Base-by-base conservation (phyloP, 2,113 vertebrate genomes). In the Dasypus novemcinctus region DNA sequence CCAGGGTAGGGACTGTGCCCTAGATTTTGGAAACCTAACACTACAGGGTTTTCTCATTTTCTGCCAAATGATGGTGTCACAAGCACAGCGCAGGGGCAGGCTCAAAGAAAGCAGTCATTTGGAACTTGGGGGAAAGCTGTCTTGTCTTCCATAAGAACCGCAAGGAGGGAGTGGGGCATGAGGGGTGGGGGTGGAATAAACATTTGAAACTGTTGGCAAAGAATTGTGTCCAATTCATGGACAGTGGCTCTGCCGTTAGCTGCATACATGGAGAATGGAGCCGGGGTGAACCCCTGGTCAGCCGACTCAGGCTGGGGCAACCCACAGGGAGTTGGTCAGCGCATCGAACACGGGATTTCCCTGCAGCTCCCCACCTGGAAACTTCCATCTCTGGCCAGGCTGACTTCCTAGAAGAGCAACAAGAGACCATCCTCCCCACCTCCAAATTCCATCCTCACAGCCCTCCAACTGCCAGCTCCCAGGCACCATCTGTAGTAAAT, bases 71-170 rank as follows among this genome's bases (percentile, higher is more conserved):
- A 41, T 41, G 43, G 69, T 59, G 54, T 91, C 74, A 54, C 0
- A 13, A 85, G 29, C 76, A 63, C 4, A 49, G 91, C 43, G 29
- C 52, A 64, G 71, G 79, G 89, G 11, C 41, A 76, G 36, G 69
- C 91, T 86, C 59, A 96, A 96, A 95, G 93, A 90, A 92, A 69
- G 25, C 81, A 49, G 33, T 74, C 76, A 52, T 90, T 41, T 64
- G 79, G 27, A 52, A 78, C 69, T 38, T 64, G 31, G 68, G 68
- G 63, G 20, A 41, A 81, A 72, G 52, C 54, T 36, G 3, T 83
- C 90, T 91, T 84, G 18, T 91, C 95, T 96, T 94, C 74, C 66
- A 17, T 68, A 41, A 80, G 38, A 91, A 95, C n/a, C 36, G 12
- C 46, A 15, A 75, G 29, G 36, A 38, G 27, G 72, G 38, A 15